These are phyloP conservation scores for Corythucha ciliata DNA, from an alignment of 2,888 invertebrate genomes.

Conservation along the genomic window DNA sequence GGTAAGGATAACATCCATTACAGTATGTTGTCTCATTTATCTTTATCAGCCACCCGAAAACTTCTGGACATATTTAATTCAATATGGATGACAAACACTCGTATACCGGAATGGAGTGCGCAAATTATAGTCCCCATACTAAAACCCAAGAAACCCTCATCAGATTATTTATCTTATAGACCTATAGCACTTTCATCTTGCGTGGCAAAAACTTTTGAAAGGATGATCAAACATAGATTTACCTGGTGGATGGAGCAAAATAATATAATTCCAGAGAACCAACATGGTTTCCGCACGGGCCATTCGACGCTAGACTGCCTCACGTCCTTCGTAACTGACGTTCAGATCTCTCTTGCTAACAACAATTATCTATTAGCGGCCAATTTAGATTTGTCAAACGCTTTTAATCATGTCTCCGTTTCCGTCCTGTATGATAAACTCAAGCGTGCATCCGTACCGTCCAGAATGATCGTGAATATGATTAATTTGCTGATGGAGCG, in stretches of 20 bases:
- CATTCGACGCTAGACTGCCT: constrained; percentile 15
- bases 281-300: constrained; percentile 21
- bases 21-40: constrained; percentile 13
- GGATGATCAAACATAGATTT: constrained; percentile 14
- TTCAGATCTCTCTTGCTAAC: constrained; percentile 10
- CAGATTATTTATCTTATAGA: constrained; percentile 8
- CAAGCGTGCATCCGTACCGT: no score
- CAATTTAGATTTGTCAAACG: constrained; percentile 16
- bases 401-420: constrained; percentile 21
- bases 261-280: constrained; percentile 20
- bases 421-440: constrained; percentile 11
- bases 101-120: constrained; percentile 8
- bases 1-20: constrained; percentile 18
- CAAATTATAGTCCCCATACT: constrained; percentile 8
- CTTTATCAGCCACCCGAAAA: neutral
- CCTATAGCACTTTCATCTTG: constrained; percentile 23
- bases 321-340: neutral
- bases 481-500: neutral
- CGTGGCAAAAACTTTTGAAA: constrained; percentile 21
- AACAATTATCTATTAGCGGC: constrained; percentile 8
- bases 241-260: constrained; percentile 18
- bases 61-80: constrained; percentile 18
- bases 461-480: neutral
- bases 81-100: constrained; percentile 5
- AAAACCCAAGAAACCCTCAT: constrained; percentile 17